Conservation (phyloP, 2,888 invertebrate species). For the Scrobipalpa costella region DNA sequence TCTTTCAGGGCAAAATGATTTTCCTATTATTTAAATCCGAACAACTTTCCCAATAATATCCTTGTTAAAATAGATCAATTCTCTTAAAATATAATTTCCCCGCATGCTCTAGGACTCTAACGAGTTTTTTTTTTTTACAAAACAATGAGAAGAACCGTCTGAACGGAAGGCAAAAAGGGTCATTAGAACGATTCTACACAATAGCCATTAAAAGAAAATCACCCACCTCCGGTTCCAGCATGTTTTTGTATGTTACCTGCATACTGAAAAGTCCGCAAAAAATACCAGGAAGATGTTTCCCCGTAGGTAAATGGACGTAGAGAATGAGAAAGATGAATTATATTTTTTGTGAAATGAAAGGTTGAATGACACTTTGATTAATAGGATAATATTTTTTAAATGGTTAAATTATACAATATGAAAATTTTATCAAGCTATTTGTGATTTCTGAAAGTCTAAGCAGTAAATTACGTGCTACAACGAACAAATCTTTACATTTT, state of each 20-base stretch:
- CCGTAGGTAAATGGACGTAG: background rate
- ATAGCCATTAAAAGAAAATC: slow-evolving; percentile 30
- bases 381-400: too few species aligned
- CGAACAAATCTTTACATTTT: too few species aligned
- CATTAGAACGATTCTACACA: slow-evolving; percentile 42
- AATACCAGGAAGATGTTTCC: background rate
- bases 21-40: too few species aligned
- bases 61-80: background rate
- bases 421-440: too few species aligned
- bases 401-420: too few species aligned
- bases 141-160: slow-evolving; percentile 49
- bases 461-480: too few species aligned
- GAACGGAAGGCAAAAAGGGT: slow-evolving; percentile 55
- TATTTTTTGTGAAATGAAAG: too few species aligned
- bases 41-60: background rate
- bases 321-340: background rate
- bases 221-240: background rate
- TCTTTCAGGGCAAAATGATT: too few species aligned
- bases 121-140: slow-evolving; percentile 38
- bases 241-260: slow-evolving; percentile 10
- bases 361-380: too few species aligned
- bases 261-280: slow-evolving; percentile 6
- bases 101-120: background rate
- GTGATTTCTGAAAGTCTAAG: too few species aligned
- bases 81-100: background rate